phyloP scores from a whole-genome alignment of 2,888 invertebrate genomes.

The Ochropleura leucogaster region DNA sequence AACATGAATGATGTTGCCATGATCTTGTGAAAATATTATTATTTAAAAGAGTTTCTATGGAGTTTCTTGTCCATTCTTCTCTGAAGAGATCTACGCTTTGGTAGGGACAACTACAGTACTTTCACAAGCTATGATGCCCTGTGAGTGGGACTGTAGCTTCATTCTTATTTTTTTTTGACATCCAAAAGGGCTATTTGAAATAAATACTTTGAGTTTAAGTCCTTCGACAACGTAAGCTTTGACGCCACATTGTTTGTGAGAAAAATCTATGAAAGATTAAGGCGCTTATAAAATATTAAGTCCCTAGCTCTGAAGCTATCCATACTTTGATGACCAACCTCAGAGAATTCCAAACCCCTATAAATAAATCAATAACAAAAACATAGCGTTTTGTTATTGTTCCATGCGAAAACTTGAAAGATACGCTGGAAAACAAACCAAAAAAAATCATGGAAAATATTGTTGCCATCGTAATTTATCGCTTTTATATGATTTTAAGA shows the following conservation, averaged over 20 bases:
- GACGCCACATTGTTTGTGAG: not conserved
- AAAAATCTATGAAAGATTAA: not conserved
- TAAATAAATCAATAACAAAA: slow-evolving; percentile 37
- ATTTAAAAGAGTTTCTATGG: too few species aligned
- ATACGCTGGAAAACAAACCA: slow-evolving; percentile 3
- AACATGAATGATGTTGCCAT: too few species aligned
- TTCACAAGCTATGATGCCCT: too few species aligned
- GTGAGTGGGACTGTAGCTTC: too few species aligned
- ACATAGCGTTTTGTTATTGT: slow-evolving; percentile 13
- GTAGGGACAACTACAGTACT: too few species aligned
- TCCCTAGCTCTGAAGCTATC: slow-evolving; percentile 6
- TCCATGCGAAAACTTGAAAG: slow-evolving; percentile 13
- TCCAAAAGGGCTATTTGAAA: too few species aligned
- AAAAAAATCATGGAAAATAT: slow-evolving; percentile 14
- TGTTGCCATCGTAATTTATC: not conserved
- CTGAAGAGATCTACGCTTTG: too few species aligned
- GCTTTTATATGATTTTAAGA: not conserved
- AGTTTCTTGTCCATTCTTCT: too few species aligned
- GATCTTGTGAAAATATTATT: too few species aligned
- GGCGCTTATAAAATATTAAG: not conserved
- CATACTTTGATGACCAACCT: slow-evolving; percentile 10
- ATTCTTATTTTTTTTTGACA: too few species aligned
- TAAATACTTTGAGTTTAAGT: not conserved
- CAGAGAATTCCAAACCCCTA: slow-evolving; percentile 21
- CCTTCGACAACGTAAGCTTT: not conserved